Evolutionary conservation across 2,113 vertebrate species (phyloP).

Genomic region (Xenus cinereus): DNA sequence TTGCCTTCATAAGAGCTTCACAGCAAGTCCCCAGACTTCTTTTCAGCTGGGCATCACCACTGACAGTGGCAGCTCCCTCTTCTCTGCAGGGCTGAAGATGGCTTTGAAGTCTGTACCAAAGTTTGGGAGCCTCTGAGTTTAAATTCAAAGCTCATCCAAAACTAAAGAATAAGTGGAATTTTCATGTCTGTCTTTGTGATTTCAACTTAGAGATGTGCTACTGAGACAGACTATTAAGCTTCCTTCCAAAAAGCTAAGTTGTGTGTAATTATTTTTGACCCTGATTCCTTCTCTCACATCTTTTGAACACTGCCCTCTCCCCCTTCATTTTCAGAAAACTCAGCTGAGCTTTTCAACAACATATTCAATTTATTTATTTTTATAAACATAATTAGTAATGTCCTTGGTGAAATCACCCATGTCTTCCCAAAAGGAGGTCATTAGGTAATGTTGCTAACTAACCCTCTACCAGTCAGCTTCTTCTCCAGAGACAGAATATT

Average conservation of each 20-base stretch:
- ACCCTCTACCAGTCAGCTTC: not conserved
- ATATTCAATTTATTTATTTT: not conserved
- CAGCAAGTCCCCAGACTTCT: rapidly evolving
- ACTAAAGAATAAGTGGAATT: not conserved
- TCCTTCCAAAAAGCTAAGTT: not conserved
- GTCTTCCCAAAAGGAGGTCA: not conserved
- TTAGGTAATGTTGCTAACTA: not conserved
- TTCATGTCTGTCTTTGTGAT: not conserved
- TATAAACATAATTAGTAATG: not conserved
- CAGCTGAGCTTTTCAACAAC: not conserved
- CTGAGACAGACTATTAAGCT: not conserved
- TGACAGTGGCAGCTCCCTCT: not conserved
- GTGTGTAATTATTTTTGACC: not conserved
- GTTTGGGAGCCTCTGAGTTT: not conserved
- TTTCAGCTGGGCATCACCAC: rapidly evolving
- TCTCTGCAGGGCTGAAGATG: not conserved
- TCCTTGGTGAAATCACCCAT: not conserved
- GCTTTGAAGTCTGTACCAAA: not conserved
- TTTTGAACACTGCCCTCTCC: not conserved
- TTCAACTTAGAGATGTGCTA: not conserved
- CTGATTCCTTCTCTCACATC: not conserved
- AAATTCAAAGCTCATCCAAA: not conserved
- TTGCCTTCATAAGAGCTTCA: not conserved
- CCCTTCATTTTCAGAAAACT: not conserved
- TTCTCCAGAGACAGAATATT: not conserved